Base-by-base conservation (phyloP, 2,888 invertebrate species). In the Leptinotarsa juncta region DNA sequence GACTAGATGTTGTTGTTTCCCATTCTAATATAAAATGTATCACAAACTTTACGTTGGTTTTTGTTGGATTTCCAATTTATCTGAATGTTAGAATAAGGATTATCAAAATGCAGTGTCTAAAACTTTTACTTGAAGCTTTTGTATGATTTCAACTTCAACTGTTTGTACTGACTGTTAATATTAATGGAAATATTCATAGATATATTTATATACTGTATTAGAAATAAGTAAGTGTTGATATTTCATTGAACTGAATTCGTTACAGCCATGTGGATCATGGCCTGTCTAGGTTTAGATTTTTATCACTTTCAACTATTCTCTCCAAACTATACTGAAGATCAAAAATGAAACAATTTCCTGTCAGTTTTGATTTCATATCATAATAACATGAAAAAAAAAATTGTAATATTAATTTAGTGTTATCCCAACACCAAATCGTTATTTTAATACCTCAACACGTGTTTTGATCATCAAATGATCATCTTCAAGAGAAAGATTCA, bases 151-250 rank as follows among this genome's bases (percentile, higher is more conserved):
- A 20, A 68, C 57, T 57, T 57, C 20, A 57, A 53, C 50, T 73
- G 50, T 73, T 71, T 66, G 73, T 73, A 73, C 70, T 70, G 73
- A 73, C 73, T 73, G 73, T 73, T 73, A 70, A 23, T 65, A 66
- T 70, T 55, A 55, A 53, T 53, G 68, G 51, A 65, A 70, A 70
- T 60, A 55, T 65, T 69, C 32, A 72, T 65, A 73, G 55, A 73
- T 73, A 73, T 73, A 73, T 73, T 73, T 73, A 73, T 73, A 73
- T 70, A 73, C 70, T 65, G 65, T 73, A 70, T 42, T 68, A 48
- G 55, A 18, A 32, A 16, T 72, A 67, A 72, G 68, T 73, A 51
- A 73, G 65, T 73, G 73, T 68, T 70, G 53, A 53, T 70, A 48
- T n/a, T 62, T 32, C 32, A 42, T 32, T 42, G 62, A 62, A 62